Base-by-base conservation (phyloP, 2,888 invertebrate species). In the Clitarchus hookeri region DNA sequence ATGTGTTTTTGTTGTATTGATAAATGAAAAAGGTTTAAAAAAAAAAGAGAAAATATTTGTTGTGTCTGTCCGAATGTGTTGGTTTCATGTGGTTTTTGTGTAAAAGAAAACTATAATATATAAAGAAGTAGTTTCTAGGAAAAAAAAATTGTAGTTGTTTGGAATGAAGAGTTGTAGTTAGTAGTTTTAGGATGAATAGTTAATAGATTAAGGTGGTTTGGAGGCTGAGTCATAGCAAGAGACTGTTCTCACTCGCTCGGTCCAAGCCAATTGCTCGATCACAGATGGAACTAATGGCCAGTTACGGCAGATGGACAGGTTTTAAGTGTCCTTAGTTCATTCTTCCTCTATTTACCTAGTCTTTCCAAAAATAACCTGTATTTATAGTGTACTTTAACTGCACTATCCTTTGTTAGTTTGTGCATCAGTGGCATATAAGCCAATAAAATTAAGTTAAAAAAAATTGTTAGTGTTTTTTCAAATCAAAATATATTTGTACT, bases 241-340 rank as follows among this genome's bases (percentile, higher is more conserved):
- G 44, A 44, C 44, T 44, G 82, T 44, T 82, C 82, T 82, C 82
- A 82, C 27, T 8, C 44, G 25, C 27, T 84, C 44, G 44, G 84
- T 84, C 48, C 27, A 26, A 48, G 84, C 27, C 44, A 44, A 53
- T 48, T 84, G 48, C 27, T 27, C 48, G 54, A 53, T 44, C 54
- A 54, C 54, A 53, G 84, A 44, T 84, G 84, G 84, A 84, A 84
- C 84, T 77, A 84, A 84, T 36, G 84, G 84, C 84, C 84, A 77
- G 87, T 86, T 87, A 85, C 77, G 80, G 84, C 83, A 86, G 85
- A 82, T 82, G 19, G 82, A 82, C 82, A 82, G 82, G 65, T 65
- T 87, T 87, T 87, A 88, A 88, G 88, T 88, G 88, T 87, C 88
- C 88, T 88, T 88, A 88, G 87, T 87, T 88, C 44, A 86, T 86